Conservation (phyloP, 2,888 invertebrate genomes). For the Rotaria sp. region DNA sequence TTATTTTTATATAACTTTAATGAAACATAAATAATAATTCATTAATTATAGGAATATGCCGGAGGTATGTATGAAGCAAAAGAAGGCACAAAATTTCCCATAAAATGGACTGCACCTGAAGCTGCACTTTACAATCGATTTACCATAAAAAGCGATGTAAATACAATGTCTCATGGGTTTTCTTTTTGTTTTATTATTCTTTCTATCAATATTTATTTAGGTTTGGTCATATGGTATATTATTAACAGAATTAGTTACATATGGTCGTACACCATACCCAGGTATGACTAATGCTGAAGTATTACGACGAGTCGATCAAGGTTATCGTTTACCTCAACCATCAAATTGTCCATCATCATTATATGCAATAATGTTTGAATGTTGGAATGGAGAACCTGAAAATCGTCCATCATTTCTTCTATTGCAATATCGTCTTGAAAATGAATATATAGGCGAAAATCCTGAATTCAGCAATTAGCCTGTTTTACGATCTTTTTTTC, state of each 20-base stretch:
- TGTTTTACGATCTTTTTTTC: neutral
- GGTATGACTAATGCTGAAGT: constrained; percentile 41
- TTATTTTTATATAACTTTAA: neutral
- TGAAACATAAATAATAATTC: too few species aligned
- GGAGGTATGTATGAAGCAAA: neutral
- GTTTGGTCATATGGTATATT: constrained; percentile 99
- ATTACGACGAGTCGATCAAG: constrained; percentile 17
- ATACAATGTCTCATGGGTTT: too few species aligned
- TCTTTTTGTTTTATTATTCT: too few species aligned
- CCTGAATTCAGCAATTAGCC: neutral
- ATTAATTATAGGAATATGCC: neutral
- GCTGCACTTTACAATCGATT: constrained; percentile 98
- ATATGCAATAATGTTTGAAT: constrained; percentile 37
- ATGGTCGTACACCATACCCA: constrained; percentile 87
- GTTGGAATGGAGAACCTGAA: constrained; percentile 34
- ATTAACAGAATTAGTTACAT: constrained; percentile 93
- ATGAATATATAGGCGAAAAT: constrained; percentile 18
- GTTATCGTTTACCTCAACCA: constrained; percentile 34
- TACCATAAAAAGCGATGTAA: constrained; percentile 90
- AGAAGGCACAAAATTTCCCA: constrained; percentile 74
- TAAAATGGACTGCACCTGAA: constrained; percentile 99
- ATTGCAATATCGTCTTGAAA: constrained; percentile 32
- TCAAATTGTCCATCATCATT: constrained; percentile 31
- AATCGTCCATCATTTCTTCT: constrained; percentile 38
- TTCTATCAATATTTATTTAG: constrained; percentile 59